A percentile compares a stretch with the other conserved stretches of the same genome.
phyloP scores from a whole-genome alignment of 2,888 invertebrate species.

The Drosophila ustulata region DNA sequence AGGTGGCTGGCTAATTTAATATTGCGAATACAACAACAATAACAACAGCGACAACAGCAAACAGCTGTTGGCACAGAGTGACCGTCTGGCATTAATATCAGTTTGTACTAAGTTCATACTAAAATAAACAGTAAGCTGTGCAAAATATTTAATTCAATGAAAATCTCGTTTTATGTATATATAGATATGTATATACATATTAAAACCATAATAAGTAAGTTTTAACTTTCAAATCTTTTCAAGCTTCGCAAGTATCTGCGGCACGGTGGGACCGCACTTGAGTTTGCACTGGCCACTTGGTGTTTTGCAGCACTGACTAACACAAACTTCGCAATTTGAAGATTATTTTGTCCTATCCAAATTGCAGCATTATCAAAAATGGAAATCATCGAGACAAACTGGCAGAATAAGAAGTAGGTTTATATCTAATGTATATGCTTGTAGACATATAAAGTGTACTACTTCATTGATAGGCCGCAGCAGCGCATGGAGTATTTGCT shows the following conservation, averaged over 20 bases:
- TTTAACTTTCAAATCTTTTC: too few relatives aligned
- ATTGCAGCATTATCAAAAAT: constrained; percentile 15
- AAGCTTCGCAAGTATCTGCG: not conserved
- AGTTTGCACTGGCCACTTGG: not conserved
- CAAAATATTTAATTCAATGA: not conserved
- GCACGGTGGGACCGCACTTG: not conserved
- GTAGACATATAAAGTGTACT: not conserved
- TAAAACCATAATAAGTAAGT: too few relatives aligned
- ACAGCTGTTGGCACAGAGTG: constrained; percentile 49
- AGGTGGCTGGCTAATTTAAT: constrained; percentile 44
- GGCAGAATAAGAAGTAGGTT: constrained; percentile 46
- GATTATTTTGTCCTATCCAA: constrained; percentile 16
- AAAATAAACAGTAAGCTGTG: not conserved
- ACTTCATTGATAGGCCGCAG: constrained; percentile 23
- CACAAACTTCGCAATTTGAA: constrained; percentile 5
- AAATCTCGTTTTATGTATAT: not conserved
- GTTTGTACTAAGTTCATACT: not conserved
- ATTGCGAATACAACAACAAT: constrained; percentile 25
- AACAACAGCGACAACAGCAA: constrained; percentile 28
- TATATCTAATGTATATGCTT: not conserved
- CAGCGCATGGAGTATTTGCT: constrained; percentile 57
- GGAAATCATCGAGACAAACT: constrained; percentile 18
- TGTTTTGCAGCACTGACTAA: constrained; percentile 41
- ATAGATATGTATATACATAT: too few relatives aligned
- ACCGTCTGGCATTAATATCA: constrained; percentile 9